A percentile compares a stretch with the other conserved stretches of the same genome.
Evolutionary conservation across 2,888 invertebrate genomes (phyloP).

Genomic region (Orthosia incerta): DNA sequence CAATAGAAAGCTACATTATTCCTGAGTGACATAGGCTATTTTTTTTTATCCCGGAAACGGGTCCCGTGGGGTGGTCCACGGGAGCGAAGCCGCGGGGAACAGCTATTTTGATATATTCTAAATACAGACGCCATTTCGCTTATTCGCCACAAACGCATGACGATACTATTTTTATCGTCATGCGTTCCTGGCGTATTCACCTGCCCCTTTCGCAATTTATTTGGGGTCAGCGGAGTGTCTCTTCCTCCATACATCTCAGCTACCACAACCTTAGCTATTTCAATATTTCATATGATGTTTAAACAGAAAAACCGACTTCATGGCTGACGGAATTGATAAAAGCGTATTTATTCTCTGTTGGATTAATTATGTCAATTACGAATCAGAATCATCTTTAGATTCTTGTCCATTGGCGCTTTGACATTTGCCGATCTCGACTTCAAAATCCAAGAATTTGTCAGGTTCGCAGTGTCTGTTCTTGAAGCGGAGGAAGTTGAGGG

Average conservation of each 20-base stretch:
- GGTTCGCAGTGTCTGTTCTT: constrained; percentile 80
- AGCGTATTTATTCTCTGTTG: constrained; percentile 1
- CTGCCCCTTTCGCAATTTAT: not conserved
- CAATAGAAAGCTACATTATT: too few species aligned
- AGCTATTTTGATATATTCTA: not conserved
- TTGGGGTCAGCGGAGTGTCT: not conserved
- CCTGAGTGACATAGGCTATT: too few species aligned
- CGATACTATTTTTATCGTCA: too few species aligned
- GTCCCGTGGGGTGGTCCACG: too few species aligned
- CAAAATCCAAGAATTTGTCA: constrained; percentile 77
- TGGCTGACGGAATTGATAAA: not conserved
- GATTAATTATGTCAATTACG: constrained; percentile 52
- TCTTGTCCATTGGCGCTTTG: constrained; percentile 57
- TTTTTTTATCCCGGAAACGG: too few species aligned
- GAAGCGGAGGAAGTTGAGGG: constrained; percentile 81
- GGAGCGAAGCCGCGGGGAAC: too few species aligned
- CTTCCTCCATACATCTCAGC: not conserved
- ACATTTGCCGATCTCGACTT: constrained; percentile 72
- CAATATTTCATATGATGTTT: not conserved
- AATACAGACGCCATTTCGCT: not conserved
- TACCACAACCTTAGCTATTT: not conserved
- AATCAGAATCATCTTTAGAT: constrained; percentile 70
- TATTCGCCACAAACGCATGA: too few species aligned
- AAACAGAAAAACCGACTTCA: not conserved
- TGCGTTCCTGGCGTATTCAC: not conserved